Evolutionary conservation across 2,797 vertebrate species (phyloP), one percentile per base, ranked within the genome.

Genomic region (Lateolabrax maculatus): DNA sequence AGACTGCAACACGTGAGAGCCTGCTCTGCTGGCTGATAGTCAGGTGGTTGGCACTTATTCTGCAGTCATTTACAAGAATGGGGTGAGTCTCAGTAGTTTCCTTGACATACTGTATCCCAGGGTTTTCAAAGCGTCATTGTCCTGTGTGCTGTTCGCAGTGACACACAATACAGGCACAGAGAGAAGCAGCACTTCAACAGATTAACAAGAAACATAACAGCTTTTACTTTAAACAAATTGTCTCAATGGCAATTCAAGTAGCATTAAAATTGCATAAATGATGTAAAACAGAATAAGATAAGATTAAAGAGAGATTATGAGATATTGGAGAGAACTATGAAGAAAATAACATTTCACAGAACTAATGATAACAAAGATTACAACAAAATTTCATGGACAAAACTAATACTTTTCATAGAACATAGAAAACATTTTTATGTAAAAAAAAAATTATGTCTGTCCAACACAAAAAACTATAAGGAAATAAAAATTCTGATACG

Each of bases 1-100:
- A 27, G 55, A 25, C 68, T 57, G 77, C 34, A 16, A 81, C 86
- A 88, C 62, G 73, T 85, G 86, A 79, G 58, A 23, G 55, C 58
- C 53, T 15, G 25, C 44, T 67, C 79, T 34, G 67, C 79, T 57
- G 75, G 62, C 31, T 23, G 23, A 67, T 31, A 16, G 46, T 76
- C 70, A 78, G 62, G 52, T 75, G 53, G 41, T 55, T 56, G 53
- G 39, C 34, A 56, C 15, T 53, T 23, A 60, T 39, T 49, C 60
- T 46, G 39, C 64, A 52, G 39, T 55, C 57, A 49, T 19, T 34
- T 73, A 18, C 62, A 62, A 63, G 70, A 69, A 25, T 1, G 4
- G 25, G 23, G 7, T 1, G 3, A 29, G 34, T 61, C 52, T 75
- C 36, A 80, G 5, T 19, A 12, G 57, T 57, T 71, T 79, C 19